Conservation (phyloP, 2,888 invertebrate species). For the Lepidochrysops patricia region DNA sequence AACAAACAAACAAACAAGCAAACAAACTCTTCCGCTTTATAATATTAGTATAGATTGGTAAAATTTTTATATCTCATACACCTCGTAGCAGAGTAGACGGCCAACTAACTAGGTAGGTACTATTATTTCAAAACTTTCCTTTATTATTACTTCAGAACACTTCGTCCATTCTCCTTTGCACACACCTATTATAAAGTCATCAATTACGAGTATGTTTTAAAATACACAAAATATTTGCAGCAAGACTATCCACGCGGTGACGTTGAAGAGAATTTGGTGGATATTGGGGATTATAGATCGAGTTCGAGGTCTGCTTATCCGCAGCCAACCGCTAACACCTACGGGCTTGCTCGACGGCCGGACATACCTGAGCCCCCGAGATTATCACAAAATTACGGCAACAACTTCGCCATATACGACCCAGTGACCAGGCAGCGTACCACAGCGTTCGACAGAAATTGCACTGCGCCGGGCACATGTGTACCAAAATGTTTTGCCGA, state of each 20-base stretch:
- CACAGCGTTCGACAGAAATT: constrained; percentile 69
- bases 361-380: constrained; percentile 40
- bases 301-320: constrained; percentile 15
- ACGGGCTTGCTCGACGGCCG: constrained; percentile 23
- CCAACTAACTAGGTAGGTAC: too few relatives aligned
- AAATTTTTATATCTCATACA: too few relatives aligned
- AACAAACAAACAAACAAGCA: too few relatives aligned
- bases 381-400: constrained; percentile 31
- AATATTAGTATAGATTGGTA: too few relatives aligned
- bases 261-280: constrained; percentile 31
- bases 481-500: constrained; percentile 91
- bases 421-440: constrained; percentile 55
- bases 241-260: constrained; percentile 30
- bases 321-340: constrained; percentile 14
- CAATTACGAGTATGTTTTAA: too few relatives aligned
- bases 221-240: constrained; percentile 28
- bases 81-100: too few relatives aligned
- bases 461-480: constrained; percentile 81
- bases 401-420: constrained; percentile 51
- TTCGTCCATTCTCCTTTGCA: too few relatives aligned
- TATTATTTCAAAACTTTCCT: too few relatives aligned
- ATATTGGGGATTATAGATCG: constrained; percentile 25
- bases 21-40: too few relatives aligned
- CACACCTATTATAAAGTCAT: too few relatives aligned
- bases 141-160: too few relatives aligned